phyloP scores from a whole-genome alignment of 2,113 vertebrate species.

The Montifringilla adamsi region DNA sequence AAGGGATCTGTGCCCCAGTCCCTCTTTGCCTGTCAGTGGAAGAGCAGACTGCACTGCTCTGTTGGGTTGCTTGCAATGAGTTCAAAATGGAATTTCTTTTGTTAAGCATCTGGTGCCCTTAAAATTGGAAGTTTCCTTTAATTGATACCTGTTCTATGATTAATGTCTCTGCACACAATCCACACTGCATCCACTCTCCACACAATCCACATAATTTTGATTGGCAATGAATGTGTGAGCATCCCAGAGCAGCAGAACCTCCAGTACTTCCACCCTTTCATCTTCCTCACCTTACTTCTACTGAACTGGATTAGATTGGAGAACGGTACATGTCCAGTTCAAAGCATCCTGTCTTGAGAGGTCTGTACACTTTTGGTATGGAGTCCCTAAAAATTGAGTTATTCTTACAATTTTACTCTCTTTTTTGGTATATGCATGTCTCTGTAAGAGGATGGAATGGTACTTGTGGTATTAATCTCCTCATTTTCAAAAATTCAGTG shows the following conservation, averaged over 20 bases:
- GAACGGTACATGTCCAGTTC: not conserved
- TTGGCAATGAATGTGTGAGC: not conserved
- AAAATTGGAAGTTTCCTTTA: not conserved
- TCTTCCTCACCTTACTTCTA: not conserved
- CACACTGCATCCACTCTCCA: not conserved
- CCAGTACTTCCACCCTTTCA: not conserved
- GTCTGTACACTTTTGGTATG: not conserved
- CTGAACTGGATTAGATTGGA: not conserved
- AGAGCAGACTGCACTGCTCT: not conserved
- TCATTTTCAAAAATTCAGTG: not conserved
- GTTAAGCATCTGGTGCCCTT: not conserved
- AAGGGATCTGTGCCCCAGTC: not conserved
- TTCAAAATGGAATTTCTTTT: not conserved
- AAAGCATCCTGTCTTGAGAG: not conserved
- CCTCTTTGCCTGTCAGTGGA: not conserved
- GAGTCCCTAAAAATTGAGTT: not conserved
- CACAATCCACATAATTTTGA: not conserved
- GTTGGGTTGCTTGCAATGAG: not conserved
- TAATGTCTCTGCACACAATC: not conserved
- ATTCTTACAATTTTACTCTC: not conserved
- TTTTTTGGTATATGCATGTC: not conserved
- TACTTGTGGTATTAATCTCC: not conserved
- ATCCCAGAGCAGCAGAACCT: not conserved
- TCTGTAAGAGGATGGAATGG: not conserved
- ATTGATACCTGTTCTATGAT: not conserved